These are phyloP conservation scores for Drosophila carrolli DNA, from an alignment of 1,140 invertebrate genomes.

Conservation along the genomic window DNA sequence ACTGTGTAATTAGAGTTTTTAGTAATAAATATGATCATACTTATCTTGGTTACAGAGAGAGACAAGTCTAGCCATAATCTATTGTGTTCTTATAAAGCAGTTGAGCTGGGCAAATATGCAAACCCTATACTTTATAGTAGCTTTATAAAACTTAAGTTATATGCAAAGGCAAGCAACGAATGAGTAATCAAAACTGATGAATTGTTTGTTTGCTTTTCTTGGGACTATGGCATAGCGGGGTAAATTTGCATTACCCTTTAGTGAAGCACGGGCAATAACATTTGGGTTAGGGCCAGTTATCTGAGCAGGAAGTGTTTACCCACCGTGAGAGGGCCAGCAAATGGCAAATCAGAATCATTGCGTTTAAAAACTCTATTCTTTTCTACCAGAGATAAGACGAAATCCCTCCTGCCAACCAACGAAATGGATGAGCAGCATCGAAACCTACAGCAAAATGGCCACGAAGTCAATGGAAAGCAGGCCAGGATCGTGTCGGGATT, in stretches of 20 bases:
- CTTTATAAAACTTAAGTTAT: constrained; percentile 15
- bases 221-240: background rate
- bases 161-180: constrained; percentile 9
- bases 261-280: background rate
- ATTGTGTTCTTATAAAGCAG: constrained; percentile 5
- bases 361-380: background rate
- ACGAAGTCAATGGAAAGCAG: constrained; percentile 20
- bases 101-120: constrained; percentile 20
- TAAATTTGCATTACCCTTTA: constrained; percentile 15
- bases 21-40: constrained; percentile 6
- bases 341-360: background rate
- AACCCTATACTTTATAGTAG: constrained; percentile 22
- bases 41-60: background rate
- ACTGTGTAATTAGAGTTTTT: background rate
- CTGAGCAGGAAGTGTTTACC: constrained; percentile 2
- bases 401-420: background rate
- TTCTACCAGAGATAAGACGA: constrained; percentile 4
- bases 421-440: constrained; percentile 16
- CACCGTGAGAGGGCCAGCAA: constrained; percentile 3
- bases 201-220: constrained; percentile 6
- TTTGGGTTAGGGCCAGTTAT: constrained; percentile 4
- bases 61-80: constrained; percentile 1
- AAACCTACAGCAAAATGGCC: background rate
- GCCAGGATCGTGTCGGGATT: constrained; percentile 57
- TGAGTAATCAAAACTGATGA: constrained; percentile 9